Percentiles rank a stretch among this genome's conserved stretches.
These are phyloP conservation scores for Julus scanicus DNA, from an alignment of 2,888 invertebrate genomes.

Conservation along the genomic window DNA sequence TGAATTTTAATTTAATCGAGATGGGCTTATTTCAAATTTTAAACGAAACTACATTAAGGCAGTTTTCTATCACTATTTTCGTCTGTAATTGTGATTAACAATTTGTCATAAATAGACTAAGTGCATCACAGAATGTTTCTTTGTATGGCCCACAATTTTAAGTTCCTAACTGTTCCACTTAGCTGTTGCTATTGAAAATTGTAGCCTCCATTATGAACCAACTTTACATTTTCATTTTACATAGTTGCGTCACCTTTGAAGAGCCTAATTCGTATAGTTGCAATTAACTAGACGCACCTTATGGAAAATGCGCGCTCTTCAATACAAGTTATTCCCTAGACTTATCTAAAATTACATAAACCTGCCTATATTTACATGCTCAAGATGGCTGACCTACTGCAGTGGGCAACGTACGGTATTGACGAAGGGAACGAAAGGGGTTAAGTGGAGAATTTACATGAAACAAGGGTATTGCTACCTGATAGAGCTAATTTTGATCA, in stretches of 20 bases:
- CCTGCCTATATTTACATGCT: slow-evolving; percentile 34
- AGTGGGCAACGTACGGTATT: background rate
- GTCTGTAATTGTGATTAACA: no score
- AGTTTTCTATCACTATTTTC: no score
- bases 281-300: background rate
- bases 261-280: background rate
- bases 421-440: slow-evolving; percentile 2
- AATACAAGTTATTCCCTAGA: slow-evolving; percentile 12
- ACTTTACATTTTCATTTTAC: background rate
- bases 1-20: background rate
- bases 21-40: background rate
- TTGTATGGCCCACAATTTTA: background rate
- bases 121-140: no score
- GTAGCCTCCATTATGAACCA: background rate
- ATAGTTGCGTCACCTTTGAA: background rate
- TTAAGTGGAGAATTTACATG: slow-evolving; percentile 1
- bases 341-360: background rate
- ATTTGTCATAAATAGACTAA: no score
- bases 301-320: background rate
- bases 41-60: no score
- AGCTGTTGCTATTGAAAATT: background rate
- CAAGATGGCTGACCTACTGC: slow-evolving; percentile 29
- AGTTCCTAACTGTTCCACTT: background rate
- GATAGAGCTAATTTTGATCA: background rate
- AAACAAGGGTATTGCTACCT: background rate